These are phyloP conservation scores for Eriosoma lanigerum DNA, from an alignment of 1,140 invertebrate genomes.

Conservation along the genomic window DNA sequence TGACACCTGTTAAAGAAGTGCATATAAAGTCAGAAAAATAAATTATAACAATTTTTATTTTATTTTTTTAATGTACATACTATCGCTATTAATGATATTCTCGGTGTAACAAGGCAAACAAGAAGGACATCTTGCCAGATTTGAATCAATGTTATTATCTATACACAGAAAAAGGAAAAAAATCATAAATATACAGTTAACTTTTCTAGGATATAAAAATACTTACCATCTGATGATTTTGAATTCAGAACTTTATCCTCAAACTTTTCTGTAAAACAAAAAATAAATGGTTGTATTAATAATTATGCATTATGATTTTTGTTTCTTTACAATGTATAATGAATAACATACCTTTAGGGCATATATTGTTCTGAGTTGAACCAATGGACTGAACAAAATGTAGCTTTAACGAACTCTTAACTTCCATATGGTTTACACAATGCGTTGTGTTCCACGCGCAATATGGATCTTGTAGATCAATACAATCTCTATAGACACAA, in stretches of 20 bases:
- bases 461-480: constrained; percentile 92
- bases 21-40: too few relatives aligned
- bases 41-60: too few relatives aligned
- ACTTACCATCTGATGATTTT: constrained; percentile 1
- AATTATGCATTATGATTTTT: not conserved
- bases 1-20: constrained; percentile 56
- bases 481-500: constrained; percentile 72
- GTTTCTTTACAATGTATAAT: not conserved
- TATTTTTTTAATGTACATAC: not conserved
- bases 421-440: constrained; percentile 62
- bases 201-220: not conserved
- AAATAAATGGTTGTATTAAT: not conserved
- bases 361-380: constrained; percentile 54
- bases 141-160: constrained; percentile 39
- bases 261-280: not conserved
- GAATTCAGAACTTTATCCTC: not conserved
- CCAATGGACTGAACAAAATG: constrained; percentile 74
- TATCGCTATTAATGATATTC: constrained; percentile 28
- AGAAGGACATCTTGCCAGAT: constrained; percentile 30
- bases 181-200: not conserved
- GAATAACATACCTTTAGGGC: not conserved
- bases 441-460: constrained; percentile 89
- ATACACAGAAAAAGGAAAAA: not conserved
- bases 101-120: constrained; percentile 30
- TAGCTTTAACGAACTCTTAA: constrained; percentile 58